These are phyloP conservation scores for Prunella himalayana DNA, from an alignment of 2,113 vertebrate species.

Conservation along the genomic window DNA sequence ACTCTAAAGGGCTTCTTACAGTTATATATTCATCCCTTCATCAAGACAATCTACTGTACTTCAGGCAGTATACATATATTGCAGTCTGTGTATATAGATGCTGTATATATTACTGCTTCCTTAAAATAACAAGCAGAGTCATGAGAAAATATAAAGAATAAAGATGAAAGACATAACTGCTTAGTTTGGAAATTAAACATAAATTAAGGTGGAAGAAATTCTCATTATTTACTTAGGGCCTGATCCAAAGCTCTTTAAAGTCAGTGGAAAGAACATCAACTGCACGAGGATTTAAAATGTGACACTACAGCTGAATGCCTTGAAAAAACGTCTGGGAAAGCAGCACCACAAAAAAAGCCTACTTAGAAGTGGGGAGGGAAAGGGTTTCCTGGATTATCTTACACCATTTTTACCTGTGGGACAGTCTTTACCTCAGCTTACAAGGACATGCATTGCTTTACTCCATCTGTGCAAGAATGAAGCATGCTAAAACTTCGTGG, in stretches of 20 bases:
- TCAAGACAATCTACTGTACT: slow-evolving; percentile 15
- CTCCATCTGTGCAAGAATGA: not conserved
- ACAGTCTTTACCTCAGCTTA: not conserved
- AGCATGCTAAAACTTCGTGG: not conserved
- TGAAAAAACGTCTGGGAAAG: not conserved
- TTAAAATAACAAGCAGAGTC: slow-evolving; percentile 64
- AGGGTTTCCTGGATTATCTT: not conserved
- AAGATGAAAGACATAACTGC: slow-evolving; percentile 51
- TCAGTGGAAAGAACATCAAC: not conserved
- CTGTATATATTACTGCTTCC: slow-evolving; percentile 54
- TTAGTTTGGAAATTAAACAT: slow-evolving; percentile 45
- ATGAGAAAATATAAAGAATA: slow-evolving; percentile 47
- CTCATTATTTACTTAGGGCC: slow-evolving; percentile 43
- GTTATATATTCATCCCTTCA: not conserved
- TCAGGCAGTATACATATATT: slow-evolving; percentile 21
- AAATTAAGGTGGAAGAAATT: slow-evolving; percentile 47
- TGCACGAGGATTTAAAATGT: not conserved
- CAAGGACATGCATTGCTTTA: not conserved
- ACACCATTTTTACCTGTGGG: not conserved
- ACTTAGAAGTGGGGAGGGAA: not conserved
- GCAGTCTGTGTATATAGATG: slow-evolving; percentile 42
- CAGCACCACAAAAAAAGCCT: not conserved
- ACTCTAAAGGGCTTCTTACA: slow-evolving; percentile 20
- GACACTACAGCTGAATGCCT: not conserved
- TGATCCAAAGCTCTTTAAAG: slow-evolving; percentile 13